Percentiles rank a stretch among this genome's conserved stretches.
Evolutionary conservation across 2,113 vertebrate species (phyloP).

Genomic region (Pogonocichla stellata): DNA sequence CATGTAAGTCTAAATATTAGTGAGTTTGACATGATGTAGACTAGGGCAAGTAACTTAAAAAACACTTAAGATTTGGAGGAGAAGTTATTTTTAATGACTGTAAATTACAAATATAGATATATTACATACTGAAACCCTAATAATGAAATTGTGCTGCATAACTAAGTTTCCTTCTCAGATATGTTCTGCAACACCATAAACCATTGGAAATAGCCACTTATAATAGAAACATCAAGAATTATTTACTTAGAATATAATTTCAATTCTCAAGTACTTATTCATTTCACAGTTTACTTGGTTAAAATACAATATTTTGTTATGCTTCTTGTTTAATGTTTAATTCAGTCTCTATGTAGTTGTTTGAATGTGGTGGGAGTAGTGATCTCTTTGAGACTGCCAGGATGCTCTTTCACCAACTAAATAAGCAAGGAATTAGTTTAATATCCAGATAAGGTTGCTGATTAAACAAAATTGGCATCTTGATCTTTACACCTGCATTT

Average conservation of each 20-base stretch:
- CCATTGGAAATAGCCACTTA: neutral
- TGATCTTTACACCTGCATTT: neutral
- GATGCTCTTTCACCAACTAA: neutral
- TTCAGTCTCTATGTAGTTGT: neutral
- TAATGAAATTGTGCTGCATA: neutral
- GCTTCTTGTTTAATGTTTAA: neutral
- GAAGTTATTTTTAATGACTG: neutral
- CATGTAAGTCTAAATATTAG: neutral
- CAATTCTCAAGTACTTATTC: neutral
- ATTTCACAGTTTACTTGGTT: neutral
- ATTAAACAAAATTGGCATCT: neutral
- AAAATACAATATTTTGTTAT: neutral
- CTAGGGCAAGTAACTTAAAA: neutral
- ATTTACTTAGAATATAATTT: neutral
- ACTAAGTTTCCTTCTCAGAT: neutral
- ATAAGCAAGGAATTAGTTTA: slow-evolving; percentile 13
- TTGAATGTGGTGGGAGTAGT: neutral
- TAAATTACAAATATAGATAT: neutral
- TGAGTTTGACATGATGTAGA: neutral
- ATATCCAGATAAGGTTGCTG: neutral
- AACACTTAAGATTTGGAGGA: neutral
- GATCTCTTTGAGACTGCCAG: neutral
- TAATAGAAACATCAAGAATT: neutral
- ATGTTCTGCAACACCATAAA: slow-evolving; percentile 16
- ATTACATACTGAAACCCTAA: neutral